Conservation (phyloP, 2,888 invertebrate species). For the Mythimna loreyi region DNA sequence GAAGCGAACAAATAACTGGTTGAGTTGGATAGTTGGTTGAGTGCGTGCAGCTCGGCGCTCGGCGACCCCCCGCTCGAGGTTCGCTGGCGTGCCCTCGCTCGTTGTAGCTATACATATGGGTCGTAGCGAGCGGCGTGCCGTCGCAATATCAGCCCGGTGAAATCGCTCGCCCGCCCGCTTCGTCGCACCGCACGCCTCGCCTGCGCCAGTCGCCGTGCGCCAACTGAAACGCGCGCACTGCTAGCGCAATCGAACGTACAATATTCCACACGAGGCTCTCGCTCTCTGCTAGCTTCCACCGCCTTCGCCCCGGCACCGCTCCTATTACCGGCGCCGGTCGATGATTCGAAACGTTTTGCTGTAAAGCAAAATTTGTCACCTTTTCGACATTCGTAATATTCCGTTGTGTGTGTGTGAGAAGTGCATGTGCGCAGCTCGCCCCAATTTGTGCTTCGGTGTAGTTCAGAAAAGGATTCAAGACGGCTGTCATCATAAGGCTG, state of each 20-base stretch:
- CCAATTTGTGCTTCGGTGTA: conserved; percentile 81
- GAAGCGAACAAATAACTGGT: conserved; percentile 79
- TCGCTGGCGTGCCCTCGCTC: conserved; percentile 84
- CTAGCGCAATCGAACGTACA: conserved; percentile 88
- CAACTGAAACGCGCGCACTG: conserved; percentile 91
- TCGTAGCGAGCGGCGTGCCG: conserved; percentile 86
- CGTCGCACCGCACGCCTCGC: conserved; percentile 88
- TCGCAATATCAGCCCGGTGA: conserved; percentile 91
- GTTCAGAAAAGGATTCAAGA: conserved; percentile 86
- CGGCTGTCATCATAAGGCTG: conserved; percentile 90
- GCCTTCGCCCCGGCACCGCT: conserved; percentile 72
- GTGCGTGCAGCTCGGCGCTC: conserved; percentile 84
- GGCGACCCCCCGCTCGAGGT: conserved; percentile 84
- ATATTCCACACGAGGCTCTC: conserved; percentile 82
- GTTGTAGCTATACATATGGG: conserved; percentile 87
- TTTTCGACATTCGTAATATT: conserved; percentile 66
- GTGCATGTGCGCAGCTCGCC: conserved; percentile 83
- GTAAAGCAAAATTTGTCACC: conserved; percentile 68
- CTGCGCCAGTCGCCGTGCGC: conserved; percentile 91
- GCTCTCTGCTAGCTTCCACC: conserved; percentile 78
- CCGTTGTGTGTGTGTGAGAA: conserved; percentile 74
- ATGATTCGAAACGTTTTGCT: conserved; percentile 72
- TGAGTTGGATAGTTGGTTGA: conserved; percentile 80
- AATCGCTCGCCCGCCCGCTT: conserved; percentile 90
- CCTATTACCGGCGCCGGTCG: conserved; percentile 75